Percentiles rank a stretch among this genome's conserved stretches.
These are phyloP conservation scores for Sphecodes monilicornis DNA, from an alignment of 2,888 invertebrate genomes.

Conservation along the genomic window DNA sequence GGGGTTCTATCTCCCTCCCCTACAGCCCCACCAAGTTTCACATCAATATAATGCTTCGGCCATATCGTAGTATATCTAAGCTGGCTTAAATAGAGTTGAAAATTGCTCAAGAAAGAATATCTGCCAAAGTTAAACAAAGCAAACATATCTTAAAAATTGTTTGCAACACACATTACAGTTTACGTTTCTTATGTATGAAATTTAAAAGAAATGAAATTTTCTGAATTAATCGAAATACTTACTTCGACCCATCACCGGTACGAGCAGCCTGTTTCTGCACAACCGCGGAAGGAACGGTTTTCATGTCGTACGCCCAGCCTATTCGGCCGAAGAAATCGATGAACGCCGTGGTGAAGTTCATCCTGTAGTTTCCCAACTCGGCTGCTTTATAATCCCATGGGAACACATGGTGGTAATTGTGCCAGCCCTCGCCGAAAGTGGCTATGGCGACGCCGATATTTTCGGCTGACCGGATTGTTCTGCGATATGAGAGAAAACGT, in stretches of 20 bases:
- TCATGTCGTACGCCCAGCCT: conserved; percentile 94
- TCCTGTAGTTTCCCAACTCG: conserved; percentile 88
- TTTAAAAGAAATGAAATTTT: background rate
- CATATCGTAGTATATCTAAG: too few species aligned
- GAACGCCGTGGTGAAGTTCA: conserved; percentile 86
- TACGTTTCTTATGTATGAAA: too few species aligned
- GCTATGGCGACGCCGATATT: conserved; percentile 88
- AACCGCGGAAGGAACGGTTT: conserved; percentile 90
- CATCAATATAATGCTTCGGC: too few species aligned
- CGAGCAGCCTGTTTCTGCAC: conserved; percentile 89
- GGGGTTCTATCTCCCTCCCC: too few species aligned
- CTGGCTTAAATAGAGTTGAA: too few species aligned
- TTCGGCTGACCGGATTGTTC: conserved; percentile 89
- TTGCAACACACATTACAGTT: too few species aligned
- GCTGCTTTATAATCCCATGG: conserved; percentile 97
- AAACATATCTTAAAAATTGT: too few species aligned
- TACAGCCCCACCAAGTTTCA: too few species aligned
- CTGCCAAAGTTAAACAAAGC: too few species aligned
- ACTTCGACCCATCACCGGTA: conserved; percentile 90
- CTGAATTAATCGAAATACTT: conserved; percentile 4
- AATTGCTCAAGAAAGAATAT: too few species aligned
- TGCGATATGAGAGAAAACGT: conserved; percentile 76
- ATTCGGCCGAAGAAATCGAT: conserved; percentile 89
- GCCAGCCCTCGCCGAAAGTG: conserved; percentile 94
- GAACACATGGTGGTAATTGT: conserved; percentile 97